Evolutionary conservation across 2,113 vertebrate genomes (phyloP).

Genomic region (Channa argus): DNA sequence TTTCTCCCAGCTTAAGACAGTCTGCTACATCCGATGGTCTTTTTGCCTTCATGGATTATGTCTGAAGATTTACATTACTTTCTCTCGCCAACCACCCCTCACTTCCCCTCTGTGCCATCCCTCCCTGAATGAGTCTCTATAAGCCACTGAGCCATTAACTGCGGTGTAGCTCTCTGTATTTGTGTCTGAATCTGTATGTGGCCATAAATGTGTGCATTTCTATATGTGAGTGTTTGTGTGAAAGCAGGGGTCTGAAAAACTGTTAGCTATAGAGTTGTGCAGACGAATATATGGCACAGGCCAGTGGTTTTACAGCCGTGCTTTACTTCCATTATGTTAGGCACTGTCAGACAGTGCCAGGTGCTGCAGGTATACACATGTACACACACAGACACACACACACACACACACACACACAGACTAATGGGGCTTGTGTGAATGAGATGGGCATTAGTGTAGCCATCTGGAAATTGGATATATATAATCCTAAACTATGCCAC

Average conservation of each 20-base stretch:
- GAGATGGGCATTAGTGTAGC: conserved; percentile 65
- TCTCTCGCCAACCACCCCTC: conserved; percentile 1
- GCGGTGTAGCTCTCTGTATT: conserved; percentile 35
- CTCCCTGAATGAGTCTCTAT: conserved; percentile 59
- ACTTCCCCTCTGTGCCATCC: conserved; percentile 16
- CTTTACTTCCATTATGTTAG: conserved; percentile 79
- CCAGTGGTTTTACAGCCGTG: conserved; percentile 79
- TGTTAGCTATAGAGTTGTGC: conserved; percentile 58
- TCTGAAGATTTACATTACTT: conserved; percentile 67
- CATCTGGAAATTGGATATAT: conserved; percentile 62
- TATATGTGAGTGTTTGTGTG: conserved; percentile 44
- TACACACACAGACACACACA: conserved; percentile 35
- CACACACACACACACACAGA: conserved; percentile 29
- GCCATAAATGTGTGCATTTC: conserved; percentile 36
- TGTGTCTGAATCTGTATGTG: conserved; percentile 43
- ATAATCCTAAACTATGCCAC: conserved; percentile 66
- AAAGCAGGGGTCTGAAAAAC: conserved; percentile 43
- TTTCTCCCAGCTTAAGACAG: conserved; percentile 66
- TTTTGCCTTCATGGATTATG: conserved; percentile 75
- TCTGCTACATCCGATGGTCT: conserved; percentile 64
- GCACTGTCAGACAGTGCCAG: conserved; percentile 66
- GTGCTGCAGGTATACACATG: conserved; percentile 57
- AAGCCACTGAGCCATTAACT: conserved; percentile 67
- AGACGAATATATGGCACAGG: conserved; percentile 70
- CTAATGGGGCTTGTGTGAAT: conserved; percentile 70